Conservation (phyloP, 2,797 vertebrate species). For the Sorex maritimensis region DNA sequence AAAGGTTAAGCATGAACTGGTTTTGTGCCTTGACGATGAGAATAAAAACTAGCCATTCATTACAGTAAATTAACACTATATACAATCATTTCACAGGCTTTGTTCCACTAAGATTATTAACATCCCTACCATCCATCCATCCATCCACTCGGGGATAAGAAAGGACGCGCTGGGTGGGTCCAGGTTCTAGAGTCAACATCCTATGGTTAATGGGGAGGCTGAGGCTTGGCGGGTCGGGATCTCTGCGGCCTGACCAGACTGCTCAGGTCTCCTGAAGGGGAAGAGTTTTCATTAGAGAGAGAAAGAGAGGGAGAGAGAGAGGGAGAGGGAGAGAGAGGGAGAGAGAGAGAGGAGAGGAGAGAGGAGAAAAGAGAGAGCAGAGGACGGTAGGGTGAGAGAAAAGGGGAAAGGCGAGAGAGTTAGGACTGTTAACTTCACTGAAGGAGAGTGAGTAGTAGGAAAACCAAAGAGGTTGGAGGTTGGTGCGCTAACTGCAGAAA, state of each 20-base stretch:
- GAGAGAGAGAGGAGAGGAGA: neutral
- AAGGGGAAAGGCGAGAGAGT: neutral
- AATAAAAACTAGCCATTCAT: constrained; percentile 88
- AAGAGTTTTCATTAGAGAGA: constrained; percentile 62
- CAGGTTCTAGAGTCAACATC: constrained; percentile 89
- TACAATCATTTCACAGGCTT: constrained; percentile 92
- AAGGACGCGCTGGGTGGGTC: constrained; percentile 90
- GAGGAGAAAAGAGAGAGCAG: constrained; percentile 51
- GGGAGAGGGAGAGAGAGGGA: constrained; percentile 39
- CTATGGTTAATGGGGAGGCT: constrained; percentile 86
- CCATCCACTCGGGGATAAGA: constrained; percentile 88
- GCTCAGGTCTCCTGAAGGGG: constrained; percentile 85
- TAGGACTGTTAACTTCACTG: constrained; percentile 57
- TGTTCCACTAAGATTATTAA: constrained; percentile 89
- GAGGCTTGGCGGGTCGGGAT: constrained; percentile 77
- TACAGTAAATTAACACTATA: constrained; percentile 91
- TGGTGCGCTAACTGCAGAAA: constrained; percentile 86
- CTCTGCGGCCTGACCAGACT: constrained; percentile 79
- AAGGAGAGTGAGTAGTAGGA: constrained; percentile 65
- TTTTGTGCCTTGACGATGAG: constrained; percentile 89
- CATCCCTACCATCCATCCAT: constrained; percentile 91
- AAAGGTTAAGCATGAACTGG: constrained; percentile 89
- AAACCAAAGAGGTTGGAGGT: constrained; percentile 82
- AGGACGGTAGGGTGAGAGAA: constrained; percentile 45
- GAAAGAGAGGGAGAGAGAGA: constrained; percentile 55